These are phyloP conservation scores for Lichenostomus cassidix DNA, from an alignment of 2,113 vertebrate species.

Conservation along the genomic window DNA sequence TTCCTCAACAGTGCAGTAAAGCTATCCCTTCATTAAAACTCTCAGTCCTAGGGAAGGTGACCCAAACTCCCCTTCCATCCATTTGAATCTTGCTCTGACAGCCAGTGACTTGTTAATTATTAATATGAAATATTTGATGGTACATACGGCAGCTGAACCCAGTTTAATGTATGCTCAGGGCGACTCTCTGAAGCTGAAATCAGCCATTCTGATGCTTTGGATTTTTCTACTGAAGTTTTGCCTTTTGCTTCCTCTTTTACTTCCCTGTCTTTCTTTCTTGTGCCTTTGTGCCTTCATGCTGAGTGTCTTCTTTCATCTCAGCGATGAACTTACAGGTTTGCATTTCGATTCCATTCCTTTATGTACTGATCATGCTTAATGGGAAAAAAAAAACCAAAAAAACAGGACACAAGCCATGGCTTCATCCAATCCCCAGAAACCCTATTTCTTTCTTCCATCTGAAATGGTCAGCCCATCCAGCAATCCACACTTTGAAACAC, in stretches of 20 bases:
- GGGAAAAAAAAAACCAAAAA: constrained; percentile 57
- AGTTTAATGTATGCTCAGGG: constrained; percentile 49
- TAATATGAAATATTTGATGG: constrained; percentile 72
- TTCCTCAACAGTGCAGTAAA: constrained; percentile 37
- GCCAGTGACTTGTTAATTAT: constrained; percentile 70
- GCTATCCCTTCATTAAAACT: constrained; percentile 62
- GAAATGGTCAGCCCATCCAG: constrained; percentile 8
- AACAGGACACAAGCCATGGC: neutral
- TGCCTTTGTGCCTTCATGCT: constrained; percentile 56
- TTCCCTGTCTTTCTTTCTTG: constrained; percentile 33
- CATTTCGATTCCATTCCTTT: constrained; percentile 33
- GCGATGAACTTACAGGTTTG: constrained; percentile 43
- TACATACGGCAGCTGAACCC: constrained; percentile 63
- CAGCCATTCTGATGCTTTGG: constrained; percentile 33
- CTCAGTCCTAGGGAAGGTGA: constrained; percentile 61
- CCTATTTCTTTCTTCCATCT: constrained; percentile 23
- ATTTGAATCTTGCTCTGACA: constrained; percentile 68
- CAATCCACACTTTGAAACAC: neutral
- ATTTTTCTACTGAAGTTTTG: constrained; percentile 65
- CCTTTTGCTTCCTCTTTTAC: constrained; percentile 53
- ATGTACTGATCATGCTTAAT: constrained; percentile 58
- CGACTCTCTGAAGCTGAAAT: constrained; percentile 46
- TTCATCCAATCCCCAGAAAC: neutral
- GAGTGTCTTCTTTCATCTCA: constrained; percentile 65
- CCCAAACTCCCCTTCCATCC: constrained; percentile 61